Evolutionary conservation across 1,140 invertebrate genomes (phyloP).

Genomic region (Gonioctena quinquepunctata): DNA sequence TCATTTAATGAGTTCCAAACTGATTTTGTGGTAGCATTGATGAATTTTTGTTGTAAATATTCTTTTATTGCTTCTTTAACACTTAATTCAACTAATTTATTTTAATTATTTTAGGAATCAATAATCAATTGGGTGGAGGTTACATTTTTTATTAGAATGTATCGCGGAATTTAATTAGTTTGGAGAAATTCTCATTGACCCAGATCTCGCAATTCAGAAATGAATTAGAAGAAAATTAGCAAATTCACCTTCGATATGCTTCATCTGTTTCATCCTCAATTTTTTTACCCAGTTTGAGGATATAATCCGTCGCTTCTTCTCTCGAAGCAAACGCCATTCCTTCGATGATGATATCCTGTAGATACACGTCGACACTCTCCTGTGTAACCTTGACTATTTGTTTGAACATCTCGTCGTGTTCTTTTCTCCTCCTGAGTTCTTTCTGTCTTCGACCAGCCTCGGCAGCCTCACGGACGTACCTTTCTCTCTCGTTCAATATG

Average conservation of each 20-base stretch:
- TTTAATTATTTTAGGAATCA: no score
- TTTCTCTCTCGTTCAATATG: slow-evolving; percentile 68
- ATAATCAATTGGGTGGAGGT: no score
- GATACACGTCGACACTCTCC: slow-evolving; percentile 65
- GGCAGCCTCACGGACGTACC: slow-evolving; percentile 70
- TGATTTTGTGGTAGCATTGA: no score
- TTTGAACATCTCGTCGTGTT: slow-evolving; percentile 78
- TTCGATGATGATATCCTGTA: slow-evolving; percentile 67
- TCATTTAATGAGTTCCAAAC: no score
- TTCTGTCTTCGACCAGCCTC: slow-evolving; percentile 71
- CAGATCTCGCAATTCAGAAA: no score
- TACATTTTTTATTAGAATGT: no score
- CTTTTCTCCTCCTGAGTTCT: slow-evolving; percentile 66
- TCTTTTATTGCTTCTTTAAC: no score
- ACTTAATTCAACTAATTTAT: no score
- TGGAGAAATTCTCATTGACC: no score
- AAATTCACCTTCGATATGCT: slow-evolving; percentile 40
- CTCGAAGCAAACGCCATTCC: slow-evolving; percentile 64
- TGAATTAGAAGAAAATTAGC: no score
- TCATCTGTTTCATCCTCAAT: slow-evolving; percentile 60
- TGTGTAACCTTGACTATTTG: slow-evolving; percentile 62
- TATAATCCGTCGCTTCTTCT: slow-evolving; percentile 59
- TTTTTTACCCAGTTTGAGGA: slow-evolving; percentile 61
- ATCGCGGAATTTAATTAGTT: no score
- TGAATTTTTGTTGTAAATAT: no score